A percentile compares a stretch with the other conserved stretches of the same genome.
phyloP scores from a whole-genome alignment of 2,888 invertebrate genomes.

The Drosophila mulleri region DNA sequence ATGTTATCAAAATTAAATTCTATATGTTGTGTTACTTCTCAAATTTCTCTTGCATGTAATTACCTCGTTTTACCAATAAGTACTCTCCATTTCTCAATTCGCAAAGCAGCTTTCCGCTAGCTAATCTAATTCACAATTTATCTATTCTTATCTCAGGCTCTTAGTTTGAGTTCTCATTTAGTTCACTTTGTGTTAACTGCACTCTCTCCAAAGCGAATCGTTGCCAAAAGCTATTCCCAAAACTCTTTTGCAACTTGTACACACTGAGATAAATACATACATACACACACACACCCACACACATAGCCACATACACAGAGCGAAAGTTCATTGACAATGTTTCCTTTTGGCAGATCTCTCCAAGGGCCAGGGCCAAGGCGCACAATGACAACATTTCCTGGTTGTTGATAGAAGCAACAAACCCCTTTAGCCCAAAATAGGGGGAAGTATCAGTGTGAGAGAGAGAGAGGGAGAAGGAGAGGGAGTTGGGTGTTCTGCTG shows the following conservation, averaged over 20 bases:
- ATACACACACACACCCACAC: neutral
- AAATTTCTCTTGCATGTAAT: too few species aligned
- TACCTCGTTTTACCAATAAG: neutral
- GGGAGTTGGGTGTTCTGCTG: neutral
- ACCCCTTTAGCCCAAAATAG: slow-evolving; percentile 8
- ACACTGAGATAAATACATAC: slow-evolving; percentile 4
- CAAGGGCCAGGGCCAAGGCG: slow-evolving; percentile 41
- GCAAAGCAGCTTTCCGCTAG: neutral
- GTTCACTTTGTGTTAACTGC: slow-evolving; percentile 10
- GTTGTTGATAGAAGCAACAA: slow-evolving; percentile 37
- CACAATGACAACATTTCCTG: slow-evolving; percentile 73
- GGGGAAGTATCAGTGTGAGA: neutral
- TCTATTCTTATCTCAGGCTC: slow-evolving; percentile 1
- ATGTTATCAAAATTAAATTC: neutral
- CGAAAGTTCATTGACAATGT: slow-evolving; percentile 75
- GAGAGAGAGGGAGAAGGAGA: neutral
- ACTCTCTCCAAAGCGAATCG: slow-evolving; percentile 8
- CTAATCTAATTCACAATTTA: neutral
- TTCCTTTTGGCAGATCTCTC: slow-evolving; percentile 59
- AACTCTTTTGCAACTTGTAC: slow-evolving; percentile 29
- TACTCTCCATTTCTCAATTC: neutral
- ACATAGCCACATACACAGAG: neutral
- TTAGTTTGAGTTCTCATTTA: slow-evolving; percentile 4
- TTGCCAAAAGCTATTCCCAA: slow-evolving; percentile 43
- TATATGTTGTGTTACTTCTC: neutral